Conservation (phyloP, 1,140 invertebrate species). For the Drosophila lacertosa region DNA sequence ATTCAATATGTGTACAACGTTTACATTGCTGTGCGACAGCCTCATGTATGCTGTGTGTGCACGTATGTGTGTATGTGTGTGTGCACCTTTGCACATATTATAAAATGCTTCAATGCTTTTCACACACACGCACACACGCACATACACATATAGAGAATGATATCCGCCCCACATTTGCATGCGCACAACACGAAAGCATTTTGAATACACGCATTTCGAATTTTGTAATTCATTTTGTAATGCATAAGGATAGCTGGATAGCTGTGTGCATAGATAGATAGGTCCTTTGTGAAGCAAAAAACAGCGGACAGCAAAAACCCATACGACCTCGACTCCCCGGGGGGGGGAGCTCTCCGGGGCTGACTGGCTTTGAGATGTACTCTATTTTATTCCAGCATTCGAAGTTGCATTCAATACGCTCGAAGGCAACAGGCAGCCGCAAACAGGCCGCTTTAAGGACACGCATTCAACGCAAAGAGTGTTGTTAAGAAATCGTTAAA, state of each 20-base stretch:
- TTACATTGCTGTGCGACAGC: conserved; percentile 33
- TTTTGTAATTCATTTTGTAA: conserved; percentile 67
- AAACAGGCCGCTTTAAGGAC: background rate
- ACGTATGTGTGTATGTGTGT: conserved; percentile 38
- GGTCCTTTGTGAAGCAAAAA: conserved; percentile 23
- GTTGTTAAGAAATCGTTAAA: too few species aligned
- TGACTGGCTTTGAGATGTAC: conserved; percentile 7
- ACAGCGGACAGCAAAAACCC: background rate
- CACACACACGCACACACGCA: background rate
- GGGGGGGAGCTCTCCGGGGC: too few species aligned
- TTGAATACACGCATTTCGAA: conserved; percentile 60
- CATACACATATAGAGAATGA: too few species aligned
- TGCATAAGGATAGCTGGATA: conserved; percentile 40
- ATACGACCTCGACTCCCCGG: conserved; percentile 1
- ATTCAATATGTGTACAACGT: conserved; percentile 75
- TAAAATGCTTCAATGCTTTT: conserved; percentile 56
- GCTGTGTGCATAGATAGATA: conserved; percentile 19
- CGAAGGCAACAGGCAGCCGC: background rate
- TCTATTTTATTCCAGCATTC: conserved; percentile 14
- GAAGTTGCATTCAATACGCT: conserved; percentile 10
- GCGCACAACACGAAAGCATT: conserved; percentile 60
- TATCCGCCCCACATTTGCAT: conserved; percentile 71
- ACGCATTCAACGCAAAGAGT: too few species aligned
- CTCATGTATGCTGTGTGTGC: conserved; percentile 18
- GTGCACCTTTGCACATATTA: conserved; percentile 57